Base-by-base conservation (phyloP, 2,113 vertebrate genomes). In the Alligator mississippiensis region DNA sequence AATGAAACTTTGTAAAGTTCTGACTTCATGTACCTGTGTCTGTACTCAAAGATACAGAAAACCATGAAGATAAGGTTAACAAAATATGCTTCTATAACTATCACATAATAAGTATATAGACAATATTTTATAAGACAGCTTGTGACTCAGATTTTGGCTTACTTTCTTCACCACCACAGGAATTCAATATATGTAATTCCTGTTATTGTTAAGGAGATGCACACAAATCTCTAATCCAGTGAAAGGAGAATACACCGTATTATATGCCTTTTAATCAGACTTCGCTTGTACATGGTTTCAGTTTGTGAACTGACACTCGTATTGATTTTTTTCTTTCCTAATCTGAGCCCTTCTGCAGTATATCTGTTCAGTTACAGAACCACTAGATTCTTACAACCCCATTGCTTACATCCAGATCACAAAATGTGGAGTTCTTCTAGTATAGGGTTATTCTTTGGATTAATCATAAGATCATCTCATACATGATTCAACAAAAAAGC, bases 401-500 rank as follows among this genome's bases (percentile, higher is more conserved):
- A 1, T 30, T 22, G 3, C 4, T 4, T 58, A 58, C 62, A 81
- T 60, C 30, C 55, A 22, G 63, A 57, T 2, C 13, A 12, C 6
- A 47, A 60, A 79, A 14, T 0, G 0, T 0, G 34, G 59, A 64
- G 21, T 13, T 77, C 9, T 60, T 80, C 3, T 16, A 25, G 0
- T 8, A 8, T 27, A 63, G 5, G 28, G 10, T 25, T 89, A 13
- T 11, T 84, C n/a, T 38, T 47, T 30, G 16, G 21, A 19, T 27
- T 59, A 17, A 27, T 24, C 4, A 4, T n/a, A 7, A 54, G 19
- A 57, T 68, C 62, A 54, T 61, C 54, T 88, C 19, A 9, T 27
- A 34, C 30, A 3, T 58, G 30, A 47, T 22, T 25, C 21, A 72
- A 77, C 27, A 17, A 72, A 77, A 61, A n/a, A 61, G 59, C 13